Conservation (phyloP, 2,113 vertebrate species). For the Pterophyllum scalare region DNA sequence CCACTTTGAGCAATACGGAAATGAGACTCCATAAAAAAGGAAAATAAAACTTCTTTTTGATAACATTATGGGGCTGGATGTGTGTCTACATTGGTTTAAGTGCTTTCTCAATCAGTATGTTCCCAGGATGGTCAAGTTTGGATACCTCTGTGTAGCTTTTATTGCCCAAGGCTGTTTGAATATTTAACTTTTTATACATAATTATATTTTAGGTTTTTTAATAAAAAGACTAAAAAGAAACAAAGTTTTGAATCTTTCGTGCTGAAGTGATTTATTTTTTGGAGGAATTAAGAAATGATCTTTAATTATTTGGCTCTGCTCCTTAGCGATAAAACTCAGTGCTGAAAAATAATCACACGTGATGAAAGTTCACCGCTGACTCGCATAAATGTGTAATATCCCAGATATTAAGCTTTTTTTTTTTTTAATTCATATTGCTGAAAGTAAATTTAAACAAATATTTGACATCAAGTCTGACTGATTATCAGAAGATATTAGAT, state of each 20-base stretch:
- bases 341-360: background rate
- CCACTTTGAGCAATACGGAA: slow-evolving; percentile 65
- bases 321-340: background rate
- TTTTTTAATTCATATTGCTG: background rate
- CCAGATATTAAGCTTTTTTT: background rate
- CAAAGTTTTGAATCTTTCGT: too few species aligned
- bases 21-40: slow-evolving; percentile 72
- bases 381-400: background rate
- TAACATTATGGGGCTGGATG: slow-evolving; percentile 38
- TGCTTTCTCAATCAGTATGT: slow-evolving; percentile 43
- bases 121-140: slow-evolving; percentile 42
- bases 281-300: background rate
- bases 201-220: too few species aligned
- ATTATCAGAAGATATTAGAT: background rate
- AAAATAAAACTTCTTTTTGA: slow-evolving; percentile 58
- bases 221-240: too few species aligned
- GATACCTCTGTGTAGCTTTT: slow-evolving; percentile 36
- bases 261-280: too few species aligned
- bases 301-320: background rate
- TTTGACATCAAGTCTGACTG: background rate
- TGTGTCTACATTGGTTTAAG: slow-evolving; percentile 28
- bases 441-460: background rate
- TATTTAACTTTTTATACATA: background rate
- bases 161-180: slow-evolving; percentile 12
- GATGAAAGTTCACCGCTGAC: background rate